These are phyloP conservation scores for Cepphus grylle DNA, from an alignment of 2,113 vertebrate genomes.

Conservation along the genomic window DNA sequence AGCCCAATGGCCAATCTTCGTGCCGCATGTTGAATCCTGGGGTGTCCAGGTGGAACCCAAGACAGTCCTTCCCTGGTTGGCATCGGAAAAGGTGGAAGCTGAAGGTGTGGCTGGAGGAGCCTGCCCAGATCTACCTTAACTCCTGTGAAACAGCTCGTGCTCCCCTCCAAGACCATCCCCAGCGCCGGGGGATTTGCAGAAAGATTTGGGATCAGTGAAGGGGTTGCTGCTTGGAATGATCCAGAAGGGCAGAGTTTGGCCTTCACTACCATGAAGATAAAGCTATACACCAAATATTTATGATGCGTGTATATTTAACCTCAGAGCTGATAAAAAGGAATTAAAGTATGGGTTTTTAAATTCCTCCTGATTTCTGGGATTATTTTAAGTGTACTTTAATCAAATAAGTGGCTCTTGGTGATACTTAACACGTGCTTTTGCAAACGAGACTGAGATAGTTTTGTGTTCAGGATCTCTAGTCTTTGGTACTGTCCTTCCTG, in stretches of 20 bases:
- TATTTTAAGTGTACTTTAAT: neutral
- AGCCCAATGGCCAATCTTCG: neutral
- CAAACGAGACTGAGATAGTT: neutral
- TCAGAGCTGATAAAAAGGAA: neutral
- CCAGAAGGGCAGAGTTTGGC: neutral
- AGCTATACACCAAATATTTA: neutral
- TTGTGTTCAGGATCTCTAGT: neutral
- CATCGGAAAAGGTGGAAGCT: neutral
- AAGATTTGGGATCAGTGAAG: neutral
- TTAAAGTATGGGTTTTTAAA: neutral
- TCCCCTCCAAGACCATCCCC: neutral
- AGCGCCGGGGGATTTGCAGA: neutral
- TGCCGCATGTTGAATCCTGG: neutral
- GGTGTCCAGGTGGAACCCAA: neutral
- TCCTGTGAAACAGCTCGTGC: neutral
- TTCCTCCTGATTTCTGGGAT: neutral
- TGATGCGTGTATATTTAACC: neutral
- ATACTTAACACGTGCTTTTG: neutral
- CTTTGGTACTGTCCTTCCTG: neutral
- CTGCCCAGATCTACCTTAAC: neutral
- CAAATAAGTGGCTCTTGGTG: neutral
- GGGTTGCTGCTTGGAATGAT: neutral
- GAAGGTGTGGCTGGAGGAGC: neutral
- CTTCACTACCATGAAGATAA: neutral
- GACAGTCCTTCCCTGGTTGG: neutral